Conservation (phyloP, 2,797 vertebrate genomes). For the Intellagama lesueurii region DNA sequence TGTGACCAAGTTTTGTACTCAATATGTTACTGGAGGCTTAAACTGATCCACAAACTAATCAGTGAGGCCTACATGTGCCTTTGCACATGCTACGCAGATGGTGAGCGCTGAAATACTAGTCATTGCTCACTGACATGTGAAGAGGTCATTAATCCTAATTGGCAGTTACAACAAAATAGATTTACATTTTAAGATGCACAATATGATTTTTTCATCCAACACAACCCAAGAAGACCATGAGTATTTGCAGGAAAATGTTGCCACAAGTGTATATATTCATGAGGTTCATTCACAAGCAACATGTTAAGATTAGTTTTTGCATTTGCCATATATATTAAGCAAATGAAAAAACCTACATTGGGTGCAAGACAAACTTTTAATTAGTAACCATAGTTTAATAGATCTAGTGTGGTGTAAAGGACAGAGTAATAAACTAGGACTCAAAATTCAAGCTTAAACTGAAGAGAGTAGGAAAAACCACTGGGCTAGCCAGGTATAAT, state of each 20-base stretch:
- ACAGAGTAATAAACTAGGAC: too few species aligned
- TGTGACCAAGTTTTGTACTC: background rate
- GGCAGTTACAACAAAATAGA: background rate
- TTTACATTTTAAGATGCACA: constrained; percentile 11
- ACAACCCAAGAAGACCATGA: background rate
- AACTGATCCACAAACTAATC: constrained; percentile 17
- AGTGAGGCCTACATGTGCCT: background rate
- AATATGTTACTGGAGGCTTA: constrained; percentile 28
- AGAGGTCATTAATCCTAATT: constrained; percentile 24
- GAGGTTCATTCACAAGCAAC: background rate
- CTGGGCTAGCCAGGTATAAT: too few species aligned
- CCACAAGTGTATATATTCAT: background rate
- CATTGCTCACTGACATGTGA: constrained; percentile 34
- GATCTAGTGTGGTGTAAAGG: too few species aligned
- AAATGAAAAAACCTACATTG: background rate
- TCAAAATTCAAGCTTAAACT: too few species aligned
- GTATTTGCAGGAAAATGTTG: background rate
- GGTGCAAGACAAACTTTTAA: background rate
- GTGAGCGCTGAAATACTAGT: background rate
- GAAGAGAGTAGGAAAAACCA: too few species aligned
- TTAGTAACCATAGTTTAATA: background rate
- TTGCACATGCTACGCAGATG: background rate
- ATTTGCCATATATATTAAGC: background rate
- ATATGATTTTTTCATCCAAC: background rate
- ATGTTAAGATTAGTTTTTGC: background rate